These are phyloP conservation scores for Anthopleura xanthogrammica DNA, from an alignment of 92 coral and sea anemone genomes.

Conservation along the genomic window DNA sequence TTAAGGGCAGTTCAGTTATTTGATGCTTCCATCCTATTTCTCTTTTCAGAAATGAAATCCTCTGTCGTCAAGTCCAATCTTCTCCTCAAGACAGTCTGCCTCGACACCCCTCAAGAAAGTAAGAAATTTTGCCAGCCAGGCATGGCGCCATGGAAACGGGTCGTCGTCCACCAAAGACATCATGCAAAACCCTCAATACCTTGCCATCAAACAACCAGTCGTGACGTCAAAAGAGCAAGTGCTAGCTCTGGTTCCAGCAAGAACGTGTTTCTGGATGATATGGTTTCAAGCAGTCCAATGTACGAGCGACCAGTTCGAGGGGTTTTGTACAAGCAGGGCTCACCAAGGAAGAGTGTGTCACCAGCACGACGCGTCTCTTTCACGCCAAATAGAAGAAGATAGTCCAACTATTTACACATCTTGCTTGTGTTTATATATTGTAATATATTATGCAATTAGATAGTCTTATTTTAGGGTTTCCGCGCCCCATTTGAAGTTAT, in stretches of 20 bases:
- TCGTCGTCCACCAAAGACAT: constrained; percentile 7
- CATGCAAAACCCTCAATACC: neutral
- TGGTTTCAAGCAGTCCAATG: neutral
- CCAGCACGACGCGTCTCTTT: neutral
- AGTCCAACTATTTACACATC: neutral
- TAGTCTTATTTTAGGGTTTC: neutral
- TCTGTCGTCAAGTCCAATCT: neutral
- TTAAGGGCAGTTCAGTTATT: neutral
- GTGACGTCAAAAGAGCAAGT: neutral
- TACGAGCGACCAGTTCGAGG: neutral
- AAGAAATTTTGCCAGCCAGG: constrained; percentile 19
- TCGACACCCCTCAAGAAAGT: constrained; percentile 30
- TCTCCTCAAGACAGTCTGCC: constrained; percentile 17
- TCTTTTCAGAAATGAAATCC: neutral
- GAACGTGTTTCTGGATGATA: neutral
- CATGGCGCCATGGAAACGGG: constrained; percentile 36
- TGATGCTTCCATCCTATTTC: neutral
- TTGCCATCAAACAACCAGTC: neutral
- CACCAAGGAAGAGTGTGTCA: neutral
- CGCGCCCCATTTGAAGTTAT: neutral
- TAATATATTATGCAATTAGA: neutral
- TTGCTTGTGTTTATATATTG: neutral
- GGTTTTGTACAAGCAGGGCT: neutral
- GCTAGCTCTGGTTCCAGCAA: neutral
- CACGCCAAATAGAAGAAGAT: neutral